Percentiles rank a stretch among this genome's conserved stretches.
These are phyloP conservation scores for Hiodon tergisus DNA, from an alignment of 2,113 vertebrate species.

Conservation along the genomic window DNA sequence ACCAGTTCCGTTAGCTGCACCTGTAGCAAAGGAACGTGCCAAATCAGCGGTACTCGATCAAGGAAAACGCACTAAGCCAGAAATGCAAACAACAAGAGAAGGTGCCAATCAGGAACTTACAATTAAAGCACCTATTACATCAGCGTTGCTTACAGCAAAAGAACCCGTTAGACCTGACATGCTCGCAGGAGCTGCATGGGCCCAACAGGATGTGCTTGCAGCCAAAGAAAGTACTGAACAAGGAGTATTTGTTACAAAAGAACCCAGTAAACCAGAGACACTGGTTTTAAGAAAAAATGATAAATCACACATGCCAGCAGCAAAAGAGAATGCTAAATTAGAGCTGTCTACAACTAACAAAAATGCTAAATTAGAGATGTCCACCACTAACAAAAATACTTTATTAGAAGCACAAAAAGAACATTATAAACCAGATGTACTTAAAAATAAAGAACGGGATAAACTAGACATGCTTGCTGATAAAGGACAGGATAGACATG, in stretches of 20 bases:
- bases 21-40: background rate
- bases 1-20: background rate
- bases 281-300: background rate
- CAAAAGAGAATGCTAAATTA: too few relatives aligned
- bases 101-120: too few relatives aligned
- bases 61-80: background rate
- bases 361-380: too few relatives aligned
- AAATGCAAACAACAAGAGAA: background rate
- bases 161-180: background rate
- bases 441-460: too few relatives aligned
- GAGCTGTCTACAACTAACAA: too few relatives aligned
- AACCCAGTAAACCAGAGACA: too few relatives aligned
- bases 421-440: too few relatives aligned
- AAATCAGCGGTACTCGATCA: background rate
- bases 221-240: constrained; percentile 2
- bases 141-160: background rate
- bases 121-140: too few relatives aligned
- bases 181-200: background rate
- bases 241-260: background rate
- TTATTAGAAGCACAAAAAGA: too few relatives aligned
- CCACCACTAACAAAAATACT: too few relatives aligned
- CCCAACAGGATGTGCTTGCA: background rate
- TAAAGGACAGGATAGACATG: background rate
- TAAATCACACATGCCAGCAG: too few relatives aligned
- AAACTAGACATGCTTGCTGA: background rate